Evolutionary conservation across 2,888 invertebrate species (phyloP).

Genomic region (Epistrophe grossulariae): DNA sequence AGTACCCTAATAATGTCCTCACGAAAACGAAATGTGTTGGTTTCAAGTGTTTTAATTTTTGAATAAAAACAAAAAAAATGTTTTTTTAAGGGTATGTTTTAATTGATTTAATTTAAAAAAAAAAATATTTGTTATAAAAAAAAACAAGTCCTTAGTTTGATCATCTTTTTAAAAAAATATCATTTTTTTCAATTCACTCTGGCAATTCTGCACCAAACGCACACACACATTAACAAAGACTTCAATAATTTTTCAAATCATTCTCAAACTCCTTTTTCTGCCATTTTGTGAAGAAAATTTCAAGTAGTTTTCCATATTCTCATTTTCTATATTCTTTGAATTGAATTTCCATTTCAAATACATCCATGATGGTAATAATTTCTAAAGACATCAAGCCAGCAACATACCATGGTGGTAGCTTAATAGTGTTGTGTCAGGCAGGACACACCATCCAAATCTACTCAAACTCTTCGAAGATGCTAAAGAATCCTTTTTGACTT

Average conservation of each 20-base stretch:
- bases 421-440: conserved; percentile 62
- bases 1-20: no score
- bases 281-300: neutral
- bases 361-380: conserved; percentile 60
- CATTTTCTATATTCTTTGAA: conserved; percentile 32
- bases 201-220: neutral
- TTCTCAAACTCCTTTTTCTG: neutral
- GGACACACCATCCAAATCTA: conserved; percentile 25
- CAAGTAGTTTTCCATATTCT: conserved; percentile 1
- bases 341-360: conserved; percentile 15
- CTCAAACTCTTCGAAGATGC: conserved; percentile 37
- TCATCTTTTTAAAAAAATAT: no score
- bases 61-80: no score
- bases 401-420: conserved; percentile 63
- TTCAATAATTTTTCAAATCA: neutral
- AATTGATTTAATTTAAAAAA: no score
- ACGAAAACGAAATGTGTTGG: no score
- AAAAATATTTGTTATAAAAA: no score
- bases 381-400: conserved; percentile 54
- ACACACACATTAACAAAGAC: neutral
- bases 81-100: no score
- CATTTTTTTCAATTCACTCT: neutral
- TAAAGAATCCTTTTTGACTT: conserved; percentile 60
- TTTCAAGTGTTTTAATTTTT: no score
- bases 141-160: no score